Evolutionary conservation across 1,140 invertebrate species (phyloP).

Genomic region (Zophobas atratus): DNA sequence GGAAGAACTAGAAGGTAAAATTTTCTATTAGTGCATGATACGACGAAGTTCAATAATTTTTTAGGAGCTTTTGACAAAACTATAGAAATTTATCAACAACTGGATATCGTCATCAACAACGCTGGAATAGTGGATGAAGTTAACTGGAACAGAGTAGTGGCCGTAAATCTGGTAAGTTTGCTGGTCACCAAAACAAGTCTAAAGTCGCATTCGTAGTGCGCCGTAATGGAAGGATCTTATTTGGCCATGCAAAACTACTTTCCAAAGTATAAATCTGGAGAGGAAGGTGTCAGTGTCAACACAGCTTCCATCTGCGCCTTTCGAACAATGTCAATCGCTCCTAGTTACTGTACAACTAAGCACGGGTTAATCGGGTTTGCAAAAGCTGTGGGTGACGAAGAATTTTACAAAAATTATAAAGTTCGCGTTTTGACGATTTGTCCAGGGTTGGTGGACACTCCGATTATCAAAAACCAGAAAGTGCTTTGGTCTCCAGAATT

Average conservation of each 20-base stretch:
- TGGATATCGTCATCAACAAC: conserved; percentile 65
- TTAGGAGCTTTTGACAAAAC: conserved; percentile 57
- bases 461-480: too few relatives aligned
- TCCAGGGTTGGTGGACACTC: conserved; percentile 26
- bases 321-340: background rate
- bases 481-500: too few relatives aligned
- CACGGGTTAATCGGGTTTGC: background rate
- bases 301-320: background rate
- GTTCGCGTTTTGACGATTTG: conserved; percentile 43
- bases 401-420: background rate
- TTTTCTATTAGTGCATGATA: too few relatives aligned
- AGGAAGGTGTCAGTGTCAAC: too few relatives aligned
- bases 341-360: conserved; percentile 17
- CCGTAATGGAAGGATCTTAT: conserved; percentile 3
- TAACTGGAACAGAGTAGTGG: conserved; percentile 55
- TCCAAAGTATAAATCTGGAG: too few relatives aligned
- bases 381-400: background rate
- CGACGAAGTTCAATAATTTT: too few relatives aligned
- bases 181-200: background rate
- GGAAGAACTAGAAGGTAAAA: too few relatives aligned
- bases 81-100: conserved; percentile 59
- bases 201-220: background rate
- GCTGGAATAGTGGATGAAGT: conserved; percentile 61
- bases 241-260: background rate
- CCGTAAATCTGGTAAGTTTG: conserved; percentile 62